These are phyloP conservation scores for Xestia xanthographa DNA, from an alignment of 2,888 invertebrate genomes.

Conservation along the genomic window DNA sequence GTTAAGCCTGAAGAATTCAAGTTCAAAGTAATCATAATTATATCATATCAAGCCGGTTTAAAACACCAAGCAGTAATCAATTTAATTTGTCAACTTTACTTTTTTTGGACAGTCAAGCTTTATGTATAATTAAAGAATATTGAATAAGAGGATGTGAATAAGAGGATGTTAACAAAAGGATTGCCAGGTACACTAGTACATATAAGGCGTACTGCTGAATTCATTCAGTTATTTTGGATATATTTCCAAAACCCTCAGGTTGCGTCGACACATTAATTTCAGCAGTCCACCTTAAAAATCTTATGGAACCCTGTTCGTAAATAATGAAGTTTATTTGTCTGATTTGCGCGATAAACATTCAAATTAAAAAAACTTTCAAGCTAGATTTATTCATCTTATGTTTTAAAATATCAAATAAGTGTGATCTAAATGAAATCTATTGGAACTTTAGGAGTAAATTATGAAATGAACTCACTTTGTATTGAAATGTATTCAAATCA, in stretches of 20 bases:
- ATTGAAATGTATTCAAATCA: constrained; percentile 39
- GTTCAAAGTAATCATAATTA: constrained; percentile 6
- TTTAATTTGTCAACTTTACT: constrained; percentile 21
- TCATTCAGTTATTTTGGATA: not conserved
- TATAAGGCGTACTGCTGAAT: constrained; percentile 39
- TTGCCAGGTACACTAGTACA: not conserved
- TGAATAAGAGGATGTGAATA: not conserved
- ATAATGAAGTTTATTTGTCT: constrained; percentile 10
- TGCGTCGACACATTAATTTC: constrained; percentile 10
- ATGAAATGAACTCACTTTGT: constrained; percentile 38
- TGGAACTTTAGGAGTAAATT: constrained; percentile 29
- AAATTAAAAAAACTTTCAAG: constrained; percentile 11
- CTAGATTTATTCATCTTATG: constrained; percentile 15
- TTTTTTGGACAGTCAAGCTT: not conserved
- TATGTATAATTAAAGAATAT: constrained; percentile 19
- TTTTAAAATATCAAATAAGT: constrained; percentile 28
- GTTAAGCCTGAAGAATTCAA: constrained; percentile 33
- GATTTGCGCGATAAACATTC: not conserved
- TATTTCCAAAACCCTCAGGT: not conserved
- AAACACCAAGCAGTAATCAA: constrained; percentile 3
- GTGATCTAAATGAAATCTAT: constrained; percentile 29
- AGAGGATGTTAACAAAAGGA: not conserved
- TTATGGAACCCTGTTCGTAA: constrained; percentile 28
- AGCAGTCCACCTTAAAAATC: constrained; percentile 30
- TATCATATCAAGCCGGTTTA: not conserved